phyloP scores from a whole-genome alignment of 2,888 invertebrate species.

The Pteria penguin region DNA sequence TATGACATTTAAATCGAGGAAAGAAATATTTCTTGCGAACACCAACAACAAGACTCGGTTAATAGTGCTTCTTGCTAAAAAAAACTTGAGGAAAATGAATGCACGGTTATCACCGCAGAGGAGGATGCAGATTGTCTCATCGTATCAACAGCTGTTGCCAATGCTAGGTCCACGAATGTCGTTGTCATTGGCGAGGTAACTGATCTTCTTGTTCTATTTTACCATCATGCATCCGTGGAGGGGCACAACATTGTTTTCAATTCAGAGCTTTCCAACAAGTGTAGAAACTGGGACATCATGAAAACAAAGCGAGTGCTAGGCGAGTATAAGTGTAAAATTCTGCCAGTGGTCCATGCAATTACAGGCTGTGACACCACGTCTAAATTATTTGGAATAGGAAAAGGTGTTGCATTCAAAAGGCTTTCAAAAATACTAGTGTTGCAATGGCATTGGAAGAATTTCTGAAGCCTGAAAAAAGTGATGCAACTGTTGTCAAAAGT shows the following conservation, averaged over 20 bases:
- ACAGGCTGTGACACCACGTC: slow-evolving; percentile 55
- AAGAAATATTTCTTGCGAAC: slow-evolving; percentile 42
- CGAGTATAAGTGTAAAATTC: slow-evolving; percentile 4
- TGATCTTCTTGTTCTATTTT: slow-evolving; percentile 59
- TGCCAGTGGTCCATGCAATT: slow-evolving; percentile 54
- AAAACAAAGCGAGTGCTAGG: slow-evolving; percentile 29
- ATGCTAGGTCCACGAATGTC: slow-evolving; percentile 33
- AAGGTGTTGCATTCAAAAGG: no score
- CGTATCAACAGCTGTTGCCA: slow-evolving; percentile 48
- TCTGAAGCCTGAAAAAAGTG: no score
- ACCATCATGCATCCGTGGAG: slow-evolving; percentile 43
- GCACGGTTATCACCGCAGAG: slow-evolving; percentile 40
- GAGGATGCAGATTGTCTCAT: slow-evolving; percentile 58
- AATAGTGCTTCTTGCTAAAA: slow-evolving; percentile 45
- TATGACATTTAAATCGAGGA: not conserved
- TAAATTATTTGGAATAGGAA: slow-evolving; percentile 47
- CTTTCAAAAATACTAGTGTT: no score
- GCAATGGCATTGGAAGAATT: no score
- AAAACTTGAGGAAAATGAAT: slow-evolving; percentile 29
- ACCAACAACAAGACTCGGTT: slow-evolving; percentile 57
- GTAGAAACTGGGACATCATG: slow-evolving; percentile 48
- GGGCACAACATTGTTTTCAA: slow-evolving; percentile 24
- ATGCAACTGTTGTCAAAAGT: no score
- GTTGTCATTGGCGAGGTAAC: slow-evolving; percentile 65
- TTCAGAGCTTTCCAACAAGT: slow-evolving; percentile 31